Evolutionary conservation across 2,113 vertebrate genomes (phyloP), one percentile per base, ranked within the genome.

Genomic region (Albula goreensis): DNA sequence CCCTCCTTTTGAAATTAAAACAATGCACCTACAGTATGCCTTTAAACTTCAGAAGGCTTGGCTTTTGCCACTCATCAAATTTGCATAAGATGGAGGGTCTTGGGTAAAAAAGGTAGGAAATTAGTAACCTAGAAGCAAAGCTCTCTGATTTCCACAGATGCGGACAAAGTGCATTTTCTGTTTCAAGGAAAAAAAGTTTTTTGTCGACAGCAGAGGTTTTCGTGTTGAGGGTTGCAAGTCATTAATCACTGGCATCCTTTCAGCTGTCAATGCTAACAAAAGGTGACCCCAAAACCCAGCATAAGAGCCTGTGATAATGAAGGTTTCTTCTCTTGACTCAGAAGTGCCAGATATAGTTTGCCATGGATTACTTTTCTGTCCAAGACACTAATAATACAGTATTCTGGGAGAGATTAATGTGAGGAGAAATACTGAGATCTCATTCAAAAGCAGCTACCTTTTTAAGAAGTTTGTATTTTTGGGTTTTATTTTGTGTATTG

Each of bases 211-310:
- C 84, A 49, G 89, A 92, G 91, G 91, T 94, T 88, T 89, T 93
- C 90, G 87, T 95, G 93, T 96, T 93, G 93, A 93, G 93, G 95
- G 95, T 93, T 91, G 90, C 88, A 90, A 94, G 94, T 96, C 95
- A 96, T 97, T 97, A 97, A 97, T 98, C 96, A 97, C 92, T 81
- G 50, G 86, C 91, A 94, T 93, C 96, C 94, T 96, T 97, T 97
- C 95, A 96, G 93, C 94, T 96, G 95, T 96, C 96, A 96, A 90
- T 93, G 82, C 11, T 79, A 91, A 97, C 96, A 97, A 96, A 97
- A 96, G 94, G 92, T 96, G 94, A 94, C 90, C 92, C 93, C 89
- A 91, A 90, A 88, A 88, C 83, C 91, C 92, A 95, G 93, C 96
- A 97, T 96, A 94, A 92, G 83, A 86, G 88, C 87, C 89, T 95